Evolutionary conservation across 1,140 invertebrate genomes (phyloP).

Genomic region (Procambarus virginalis): DNA sequence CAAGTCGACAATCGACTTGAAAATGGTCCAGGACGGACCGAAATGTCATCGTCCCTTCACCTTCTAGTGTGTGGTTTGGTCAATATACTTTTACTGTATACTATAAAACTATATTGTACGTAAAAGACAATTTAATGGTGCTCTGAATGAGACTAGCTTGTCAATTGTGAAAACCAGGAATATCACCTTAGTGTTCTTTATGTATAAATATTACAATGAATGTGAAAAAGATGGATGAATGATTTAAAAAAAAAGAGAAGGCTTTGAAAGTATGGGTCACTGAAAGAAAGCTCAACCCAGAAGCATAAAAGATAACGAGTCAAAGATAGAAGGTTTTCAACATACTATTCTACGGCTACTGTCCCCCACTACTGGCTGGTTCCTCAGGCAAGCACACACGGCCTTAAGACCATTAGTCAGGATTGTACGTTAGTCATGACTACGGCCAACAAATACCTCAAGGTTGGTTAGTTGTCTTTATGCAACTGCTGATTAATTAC

Average conservation of each 20-base stretch:
- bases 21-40: too few species aligned
- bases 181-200: too few species aligned
- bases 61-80: too few species aligned
- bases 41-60: too few species aligned
- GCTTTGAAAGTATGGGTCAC: neutral
- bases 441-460: constrained; percentile 63
- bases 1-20: too few species aligned
- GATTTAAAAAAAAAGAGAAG: neutral
- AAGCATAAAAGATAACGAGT: neutral
- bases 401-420: constrained; percentile 56
- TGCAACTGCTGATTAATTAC: constrained; percentile 28
- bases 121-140: too few species aligned
- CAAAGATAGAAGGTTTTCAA: neutral
- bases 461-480: constrained; percentile 57
- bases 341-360: constrained; percentile 44
- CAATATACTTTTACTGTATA: too few species aligned
- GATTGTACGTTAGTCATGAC: constrained; percentile 66
- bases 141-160: too few species aligned
- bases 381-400: constrained; percentile 61
- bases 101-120: too few species aligned
- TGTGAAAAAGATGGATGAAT: neutral
- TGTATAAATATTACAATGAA: neutral
- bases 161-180: too few species aligned
- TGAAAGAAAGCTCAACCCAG: neutral
- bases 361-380: constrained; percentile 65